Evolutionary conservation across 2,113 vertebrate species (phyloP).

Genomic region (Mungos mungo): DNA sequence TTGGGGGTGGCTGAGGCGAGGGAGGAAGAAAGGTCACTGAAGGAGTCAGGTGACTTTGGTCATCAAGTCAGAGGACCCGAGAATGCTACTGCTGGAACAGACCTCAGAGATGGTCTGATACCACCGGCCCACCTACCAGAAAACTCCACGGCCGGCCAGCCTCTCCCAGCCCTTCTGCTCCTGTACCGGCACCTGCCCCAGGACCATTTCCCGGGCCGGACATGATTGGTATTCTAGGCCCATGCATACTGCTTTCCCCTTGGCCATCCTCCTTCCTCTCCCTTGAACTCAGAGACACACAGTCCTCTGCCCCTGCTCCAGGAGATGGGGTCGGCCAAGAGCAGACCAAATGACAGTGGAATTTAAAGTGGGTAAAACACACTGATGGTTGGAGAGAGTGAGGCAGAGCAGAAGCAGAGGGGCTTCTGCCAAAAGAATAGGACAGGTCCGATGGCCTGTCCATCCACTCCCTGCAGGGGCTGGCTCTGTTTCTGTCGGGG

Average conservation of each 20-base stretch:
- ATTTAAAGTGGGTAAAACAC: background rate
- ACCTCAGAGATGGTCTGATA: background rate
- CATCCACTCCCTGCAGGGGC: accelerated
- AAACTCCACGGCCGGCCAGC: accelerated
- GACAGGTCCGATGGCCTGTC: accelerated
- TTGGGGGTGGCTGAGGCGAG: background rate
- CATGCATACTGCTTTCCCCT: background rate
- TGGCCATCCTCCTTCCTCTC: background rate
- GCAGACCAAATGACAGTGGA: background rate
- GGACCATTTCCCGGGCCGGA: background rate
- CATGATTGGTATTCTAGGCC: background rate
- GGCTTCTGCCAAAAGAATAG: background rate
- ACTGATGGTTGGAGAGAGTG: accelerated
- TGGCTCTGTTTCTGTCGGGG: background rate
- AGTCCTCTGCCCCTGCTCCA: background rate
- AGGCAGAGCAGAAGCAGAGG: background rate
- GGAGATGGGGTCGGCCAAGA: background rate
- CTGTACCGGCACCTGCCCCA: no score
- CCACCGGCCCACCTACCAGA: background rate
- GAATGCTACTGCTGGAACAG: background rate
- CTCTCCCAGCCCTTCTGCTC: background rate
- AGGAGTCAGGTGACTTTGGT: background rate
- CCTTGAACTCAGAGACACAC: background rate
- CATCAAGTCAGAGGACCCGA: background rate
- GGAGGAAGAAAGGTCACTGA: background rate